Base-by-base conservation (phyloP, 2,113 vertebrate species). In the Polypterus bichir region DNA sequence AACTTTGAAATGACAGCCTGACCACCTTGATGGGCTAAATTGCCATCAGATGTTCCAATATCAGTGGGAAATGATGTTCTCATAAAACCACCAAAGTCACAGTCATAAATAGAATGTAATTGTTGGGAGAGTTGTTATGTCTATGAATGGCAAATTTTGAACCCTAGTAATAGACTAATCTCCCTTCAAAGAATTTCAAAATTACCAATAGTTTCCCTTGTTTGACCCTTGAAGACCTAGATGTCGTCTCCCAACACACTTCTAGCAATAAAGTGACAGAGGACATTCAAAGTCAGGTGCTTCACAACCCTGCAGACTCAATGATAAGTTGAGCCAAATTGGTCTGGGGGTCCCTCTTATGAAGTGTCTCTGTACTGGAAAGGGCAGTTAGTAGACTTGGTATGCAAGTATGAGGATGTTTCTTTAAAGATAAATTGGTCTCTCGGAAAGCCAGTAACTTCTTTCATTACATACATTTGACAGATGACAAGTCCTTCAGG, bases 391-490 rank as follows among this genome's bases (percentile, higher is more conserved):
- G 7, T 5, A 62, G 3, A 6, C 11, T 6, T 47, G 59, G 65
- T 5, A 44, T 63, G 54, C 59, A 63, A 48, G 44, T 48, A 2
- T 27, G 48, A 54, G 54, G 27, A 48, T 10, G 27, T 27, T 9
- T 44, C 46, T 47, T 7, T 56, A 47, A 44, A 59, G 11, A 46
- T 9, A 51, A 46, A 61, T 54, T 55, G 27, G 48, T 59, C n/a
- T 44, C 59, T 27, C 5, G n/a, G 5, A 48, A 49, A 59, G 54
- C 64, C 60, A 62, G 44, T 7, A 44, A 62, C 48, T 47, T 60
- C 52, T 61, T 55, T n/a, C 62, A 27, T 62, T 47, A 57, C 59
- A 64, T 64, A 61, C 66, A 66, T 65, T n/a, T 52, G 49, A 60
- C 59, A 66, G 59, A 66, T n/a, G 49, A 63, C 57, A 51, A 53